Conservation (phyloP, 2,888 invertebrate species). For the Chloroclystis v-ata region DNA sequence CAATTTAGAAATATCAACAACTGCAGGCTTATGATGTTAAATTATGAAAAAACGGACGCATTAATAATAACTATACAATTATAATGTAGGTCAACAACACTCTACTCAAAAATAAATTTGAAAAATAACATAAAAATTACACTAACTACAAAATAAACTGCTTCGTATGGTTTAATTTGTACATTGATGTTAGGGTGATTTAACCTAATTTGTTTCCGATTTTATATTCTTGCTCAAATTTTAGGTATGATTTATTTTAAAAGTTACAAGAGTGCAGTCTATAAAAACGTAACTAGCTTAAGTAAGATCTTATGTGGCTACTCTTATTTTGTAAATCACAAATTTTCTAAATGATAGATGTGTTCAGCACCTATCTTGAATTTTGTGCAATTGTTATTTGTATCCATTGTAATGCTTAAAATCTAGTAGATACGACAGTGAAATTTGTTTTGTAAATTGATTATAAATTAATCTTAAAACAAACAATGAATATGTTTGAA, state of each 20-base stretch:
- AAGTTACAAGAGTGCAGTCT: constrained; percentile 28
- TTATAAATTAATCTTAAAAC: too few species aligned
- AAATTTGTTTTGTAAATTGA: too few species aligned
- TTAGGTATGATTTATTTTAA: neutral
- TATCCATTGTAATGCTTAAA: neutral
- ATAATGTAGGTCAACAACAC: too few species aligned
- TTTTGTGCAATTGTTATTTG: constrained; percentile 16
- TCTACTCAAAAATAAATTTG: neutral
- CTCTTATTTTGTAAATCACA: constrained; percentile 30
- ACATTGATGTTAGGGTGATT: constrained; percentile 52
- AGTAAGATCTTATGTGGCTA: constrained; percentile 25
- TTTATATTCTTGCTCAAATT: constrained; percentile 19
- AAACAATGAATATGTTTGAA: too few species aligned
- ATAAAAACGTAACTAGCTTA: constrained; percentile 27
- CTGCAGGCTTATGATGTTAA: too few species aligned
- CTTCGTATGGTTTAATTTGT: constrained; percentile 57
- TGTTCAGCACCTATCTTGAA: constrained; percentile 26
- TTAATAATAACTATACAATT: too few species aligned
- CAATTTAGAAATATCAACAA: too few species aligned
- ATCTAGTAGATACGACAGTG: neutral
- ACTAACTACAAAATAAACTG: constrained; percentile 61
- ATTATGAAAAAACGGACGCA: too few species aligned
- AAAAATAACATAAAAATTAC: constrained; percentile 37
- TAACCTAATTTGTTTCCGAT: constrained; percentile 35
- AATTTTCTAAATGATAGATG: constrained; percentile 27